Percentiles rank a stretch among this genome's conserved stretches.
phyloP scores from a whole-genome alignment of 2,797 vertebrate species.

The Austrolebias charrua region DNA sequence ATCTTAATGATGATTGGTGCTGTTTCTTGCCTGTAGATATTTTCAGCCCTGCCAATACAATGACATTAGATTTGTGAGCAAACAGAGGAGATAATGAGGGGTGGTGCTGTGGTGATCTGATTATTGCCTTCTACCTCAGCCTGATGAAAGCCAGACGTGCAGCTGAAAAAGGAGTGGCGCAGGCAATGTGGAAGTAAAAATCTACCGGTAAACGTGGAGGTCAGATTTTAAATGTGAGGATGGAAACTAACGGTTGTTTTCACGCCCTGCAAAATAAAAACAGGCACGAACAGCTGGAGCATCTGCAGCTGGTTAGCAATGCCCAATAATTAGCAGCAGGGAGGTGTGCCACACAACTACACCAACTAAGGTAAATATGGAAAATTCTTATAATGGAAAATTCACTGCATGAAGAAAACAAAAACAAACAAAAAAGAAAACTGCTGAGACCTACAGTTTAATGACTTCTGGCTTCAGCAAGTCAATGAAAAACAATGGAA shows the following conservation, averaged over 20 bases:
- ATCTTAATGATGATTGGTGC: slow-evolving; percentile 41
- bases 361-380: slow-evolving; percentile 61
- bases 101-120: slow-evolving; percentile 48
- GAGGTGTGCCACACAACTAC: slow-evolving; percentile 44
- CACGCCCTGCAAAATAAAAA: slow-evolving; percentile 22
- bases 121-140: slow-evolving; percentile 56
- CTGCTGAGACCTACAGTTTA: slow-evolving; percentile 18
- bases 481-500: slow-evolving; percentile 27
- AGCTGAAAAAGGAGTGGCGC: slow-evolving; percentile 2
- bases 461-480: slow-evolving; percentile 24
- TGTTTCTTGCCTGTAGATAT: slow-evolving; percentile 32
- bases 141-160: slow-evolving; percentile 45
- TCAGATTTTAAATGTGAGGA: slow-evolving; percentile 10
- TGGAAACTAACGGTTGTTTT: slow-evolving; percentile 21
- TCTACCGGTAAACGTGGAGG: slow-evolving; percentile 18
- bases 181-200: neutral
- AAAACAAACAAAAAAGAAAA: slow-evolving; percentile 37
- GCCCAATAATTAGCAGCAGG: slow-evolving; percentile 55
- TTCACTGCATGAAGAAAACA: slow-evolving; percentile 45
- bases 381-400: slow-evolving; percentile 77
- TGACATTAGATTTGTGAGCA: slow-evolving; percentile 44
- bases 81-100: slow-evolving; percentile 45
- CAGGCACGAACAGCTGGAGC: slow-evolving; percentile 44
- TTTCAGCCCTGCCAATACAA: slow-evolving; percentile 36
- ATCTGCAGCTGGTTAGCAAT: slow-evolving; percentile 65